Base-by-base conservation (phyloP, 37 sponge, comb jelly and placozoan species). In the Dysidea cf. avara region DNA sequence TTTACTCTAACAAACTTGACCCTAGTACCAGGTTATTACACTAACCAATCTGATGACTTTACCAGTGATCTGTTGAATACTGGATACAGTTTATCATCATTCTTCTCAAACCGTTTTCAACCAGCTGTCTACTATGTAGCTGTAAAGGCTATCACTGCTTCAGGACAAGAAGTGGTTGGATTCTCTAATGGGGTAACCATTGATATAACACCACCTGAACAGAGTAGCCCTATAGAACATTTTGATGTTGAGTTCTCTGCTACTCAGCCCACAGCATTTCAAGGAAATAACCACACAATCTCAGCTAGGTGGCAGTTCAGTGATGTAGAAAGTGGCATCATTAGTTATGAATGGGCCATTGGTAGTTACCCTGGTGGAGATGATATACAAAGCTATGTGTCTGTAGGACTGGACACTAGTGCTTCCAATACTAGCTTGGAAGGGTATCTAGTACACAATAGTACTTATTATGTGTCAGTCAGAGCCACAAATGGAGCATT, bases 281-380 rank as follows among this genome's bases (percentile, higher is more conserved):
- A 92, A 61, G 86, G 88, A 7, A 92, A 46, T 58, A 77, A 92
- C 46, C 30, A 68, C 63, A 78, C 89, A 17, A 81, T 92, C 28
- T 53, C 85, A 0, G 89, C 77, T 14, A 69, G 71, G 34, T 92
- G 89, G 89, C 28, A 40, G 40, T 92, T 86, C 34, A 24, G 31
- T 37, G 93, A 92, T 63, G 56, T 29, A 5, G 76, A 86, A 49
- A 92, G 92, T 69, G 78, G 73, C 20, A 76, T 92, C n/a, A 64
- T 64, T 17, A 84, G 83, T n/a, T 87, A 92, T 63, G 25, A 47
- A 21, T 92, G 92, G 92, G 84, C 84, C 7, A 80, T 92, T 31
- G 92, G 92, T 7, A 81, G 68, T 1, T 6, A 25, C 12, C 75
- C 83, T 0, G 69, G 46, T 31, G 56, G 29, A 0, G 22, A 58